phyloP scores from a whole-genome alignment of 2,888 invertebrate genomes.

The Macaria liturata region DNA sequence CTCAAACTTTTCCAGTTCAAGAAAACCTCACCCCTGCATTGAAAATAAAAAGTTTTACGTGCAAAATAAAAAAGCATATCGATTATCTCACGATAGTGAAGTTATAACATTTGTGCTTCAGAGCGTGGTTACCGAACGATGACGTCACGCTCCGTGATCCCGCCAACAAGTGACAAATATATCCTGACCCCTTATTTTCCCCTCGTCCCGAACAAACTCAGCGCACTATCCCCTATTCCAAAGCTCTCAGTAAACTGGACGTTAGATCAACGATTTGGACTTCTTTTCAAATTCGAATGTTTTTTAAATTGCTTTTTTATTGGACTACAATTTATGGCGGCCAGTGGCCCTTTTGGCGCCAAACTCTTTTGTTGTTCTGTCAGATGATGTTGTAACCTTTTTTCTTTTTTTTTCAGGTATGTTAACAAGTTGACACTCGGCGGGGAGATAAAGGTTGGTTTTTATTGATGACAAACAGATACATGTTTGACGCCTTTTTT shows the following conservation, averaged over 20 bases:
- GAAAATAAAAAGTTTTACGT: slow-evolving; percentile 32
- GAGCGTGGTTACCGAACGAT: slow-evolving; percentile 75
- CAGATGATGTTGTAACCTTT: slow-evolving; percentile 36
- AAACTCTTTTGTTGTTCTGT: slow-evolving; percentile 44
- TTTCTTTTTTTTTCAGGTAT: slow-evolving; percentile 38
- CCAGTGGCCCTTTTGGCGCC: slow-evolving; percentile 68
- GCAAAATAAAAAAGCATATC: slow-evolving; percentile 30
- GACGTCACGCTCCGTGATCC: slow-evolving; percentile 72
- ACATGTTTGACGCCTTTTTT: slow-evolving; percentile 13
- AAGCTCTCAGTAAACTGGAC: slow-evolving; percentile 43
- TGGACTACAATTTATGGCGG: slow-evolving; percentile 74
- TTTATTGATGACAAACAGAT: slow-evolving; percentile 15
- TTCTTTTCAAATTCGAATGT: slow-evolving; percentile 71
- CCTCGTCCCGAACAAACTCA: slow-evolving; percentile 36
- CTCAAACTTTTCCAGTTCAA: neutral
- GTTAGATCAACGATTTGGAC: slow-evolving; percentile 43
- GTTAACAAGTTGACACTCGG: slow-evolving; percentile 36
- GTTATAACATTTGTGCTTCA: slow-evolving; percentile 55
- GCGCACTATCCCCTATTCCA: slow-evolving; percentile 32
- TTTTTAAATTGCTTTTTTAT: slow-evolving; percentile 80
- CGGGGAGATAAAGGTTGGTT: slow-evolving; percentile 29
- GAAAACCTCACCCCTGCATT: slow-evolving; percentile 13
- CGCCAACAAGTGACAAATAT: slow-evolving; percentile 41
- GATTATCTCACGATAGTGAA: slow-evolving; percentile 42
- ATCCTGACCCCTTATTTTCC: slow-evolving; percentile 43